Conservation (phyloP, 2,888 invertebrate species). For the Maniola hyperantus region DNA sequence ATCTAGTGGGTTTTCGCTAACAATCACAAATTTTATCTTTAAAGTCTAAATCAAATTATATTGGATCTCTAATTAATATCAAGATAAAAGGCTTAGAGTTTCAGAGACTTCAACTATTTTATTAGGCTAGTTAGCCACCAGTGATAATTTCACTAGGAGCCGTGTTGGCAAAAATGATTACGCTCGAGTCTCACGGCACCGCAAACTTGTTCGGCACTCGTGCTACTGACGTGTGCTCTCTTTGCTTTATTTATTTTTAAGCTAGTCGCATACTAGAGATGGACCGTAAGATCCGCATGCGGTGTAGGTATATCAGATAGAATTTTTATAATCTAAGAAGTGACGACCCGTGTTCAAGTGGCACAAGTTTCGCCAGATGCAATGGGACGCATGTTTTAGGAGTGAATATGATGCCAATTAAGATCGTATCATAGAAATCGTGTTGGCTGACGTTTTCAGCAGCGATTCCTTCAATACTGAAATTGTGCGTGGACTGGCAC, state of each 20-base stretch:
- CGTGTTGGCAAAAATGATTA: conserved; percentile 24
- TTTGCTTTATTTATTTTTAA: conserved; percentile 50
- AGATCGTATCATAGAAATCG: too few relatives aligned
- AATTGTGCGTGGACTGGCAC: too few relatives aligned
- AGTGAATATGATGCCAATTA: too few relatives aligned
- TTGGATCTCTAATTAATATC: neutral
- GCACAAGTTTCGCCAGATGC: too few relatives aligned
- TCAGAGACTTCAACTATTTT: neutral
- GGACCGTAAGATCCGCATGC: neutral
- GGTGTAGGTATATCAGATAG: neutral
- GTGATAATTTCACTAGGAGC: neutral
- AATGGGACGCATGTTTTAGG: too few relatives aligned
- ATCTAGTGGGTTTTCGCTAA: too few relatives aligned
- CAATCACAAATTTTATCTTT: neutral
- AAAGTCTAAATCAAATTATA: neutral
- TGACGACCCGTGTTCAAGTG: too few relatives aligned
- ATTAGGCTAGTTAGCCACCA: conserved; percentile 13
- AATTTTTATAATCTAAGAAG: too few relatives aligned
- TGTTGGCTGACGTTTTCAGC: too few relatives aligned
- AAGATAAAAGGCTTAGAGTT: neutral
- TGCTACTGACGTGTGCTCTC: conserved; percentile 56
- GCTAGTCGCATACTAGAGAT: neutral
- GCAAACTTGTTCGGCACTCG: conserved; percentile 42
- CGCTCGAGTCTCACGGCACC: conserved; percentile 30
- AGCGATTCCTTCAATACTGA: too few relatives aligned